phyloP scores from a whole-genome alignment of 1,140 invertebrate genomes.

The Globodera rostochiensis region DNA sequence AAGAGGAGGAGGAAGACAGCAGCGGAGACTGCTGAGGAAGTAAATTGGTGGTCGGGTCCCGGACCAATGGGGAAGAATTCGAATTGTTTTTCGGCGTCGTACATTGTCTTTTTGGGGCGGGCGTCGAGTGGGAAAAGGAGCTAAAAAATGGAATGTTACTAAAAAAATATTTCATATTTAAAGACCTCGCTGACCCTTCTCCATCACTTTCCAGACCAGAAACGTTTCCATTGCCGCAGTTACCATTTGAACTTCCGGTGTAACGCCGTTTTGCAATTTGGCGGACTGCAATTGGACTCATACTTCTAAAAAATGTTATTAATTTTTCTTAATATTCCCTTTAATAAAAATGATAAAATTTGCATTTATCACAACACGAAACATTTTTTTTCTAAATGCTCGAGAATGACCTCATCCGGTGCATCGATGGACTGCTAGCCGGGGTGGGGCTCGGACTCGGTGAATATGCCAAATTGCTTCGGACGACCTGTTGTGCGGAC shows the following conservation, averaged over 20 bases:
- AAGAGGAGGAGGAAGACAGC: not conserved
- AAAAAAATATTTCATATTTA: not conserved
- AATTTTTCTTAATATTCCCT: not conserved
- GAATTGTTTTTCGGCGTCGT: conserved; percentile 12
- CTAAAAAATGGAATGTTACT: not conserved
- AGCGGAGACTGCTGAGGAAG: not conserved
- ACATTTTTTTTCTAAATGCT: not conserved
- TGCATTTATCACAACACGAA: too few relatives aligned
- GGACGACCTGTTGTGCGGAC: conserved; percentile 48
- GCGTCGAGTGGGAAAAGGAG: not conserved
- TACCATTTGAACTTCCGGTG: conserved; percentile 33
- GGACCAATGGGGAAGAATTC: conserved; percentile 15
- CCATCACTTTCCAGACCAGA: conserved; percentile 52
- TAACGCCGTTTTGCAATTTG: conserved; percentile 54
- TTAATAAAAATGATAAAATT: too few relatives aligned
- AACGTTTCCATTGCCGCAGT: conserved; percentile 33
- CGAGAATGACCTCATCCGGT: conserved; percentile 45
- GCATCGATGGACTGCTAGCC: conserved; percentile 37
- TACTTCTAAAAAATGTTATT: conserved; percentile 36
- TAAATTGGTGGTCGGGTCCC: conserved; percentile 9
- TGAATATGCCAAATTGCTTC: conserved; percentile 52
- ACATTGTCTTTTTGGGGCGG: not conserved
- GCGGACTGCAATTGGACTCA: conserved; percentile 52
- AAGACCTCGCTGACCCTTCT: conserved; percentile 45
- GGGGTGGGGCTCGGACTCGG: conserved; percentile 54